These are phyloP conservation scores for Parazoanthus darwini DNA, from an alignment of 92 coral and sea anemone genomes.

Conservation along the genomic window DNA sequence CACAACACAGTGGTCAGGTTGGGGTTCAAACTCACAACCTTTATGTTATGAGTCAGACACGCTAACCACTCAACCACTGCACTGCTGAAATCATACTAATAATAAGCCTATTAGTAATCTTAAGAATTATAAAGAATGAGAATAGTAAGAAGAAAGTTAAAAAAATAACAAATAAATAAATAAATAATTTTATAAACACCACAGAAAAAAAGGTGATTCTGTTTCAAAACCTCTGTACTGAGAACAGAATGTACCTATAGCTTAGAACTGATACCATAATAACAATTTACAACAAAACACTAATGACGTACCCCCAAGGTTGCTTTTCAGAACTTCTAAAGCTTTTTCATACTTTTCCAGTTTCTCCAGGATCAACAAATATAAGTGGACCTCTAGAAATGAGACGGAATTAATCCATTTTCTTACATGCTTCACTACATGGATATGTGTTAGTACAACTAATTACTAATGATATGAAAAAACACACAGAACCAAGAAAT, in stretches of 20 bases:
- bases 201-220: not conserved
- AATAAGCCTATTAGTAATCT: too few species aligned
- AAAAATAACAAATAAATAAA: not conserved
- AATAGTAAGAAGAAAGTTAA: not conserved
- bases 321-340: constrained; percentile 79
- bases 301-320: constrained; percentile 67
- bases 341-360: constrained; percentile 82
- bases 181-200: not conserved
- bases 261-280: too few species aligned
- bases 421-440: not conserved
- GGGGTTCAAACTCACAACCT: too few species aligned
- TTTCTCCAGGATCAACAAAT: constrained; percentile 83
- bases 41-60: too few species aligned
- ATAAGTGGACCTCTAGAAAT: constrained; percentile 74
- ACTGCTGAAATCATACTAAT: too few species aligned
- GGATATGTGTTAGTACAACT: not conserved
- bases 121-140: too few species aligned
- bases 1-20: too few species aligned
- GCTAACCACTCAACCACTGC: too few species aligned
- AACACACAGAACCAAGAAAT: not conserved
- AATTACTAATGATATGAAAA: not conserved
- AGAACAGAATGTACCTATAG: too few species aligned
- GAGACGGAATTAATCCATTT: not conserved
- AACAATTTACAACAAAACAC: not conserved
- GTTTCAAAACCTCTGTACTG: too few species aligned